Percentiles rank a stretch among this genome's conserved stretches.
phyloP scores from a whole-genome alignment of 2,888 invertebrate species.

The Lasioglossum vierecki region DNA sequence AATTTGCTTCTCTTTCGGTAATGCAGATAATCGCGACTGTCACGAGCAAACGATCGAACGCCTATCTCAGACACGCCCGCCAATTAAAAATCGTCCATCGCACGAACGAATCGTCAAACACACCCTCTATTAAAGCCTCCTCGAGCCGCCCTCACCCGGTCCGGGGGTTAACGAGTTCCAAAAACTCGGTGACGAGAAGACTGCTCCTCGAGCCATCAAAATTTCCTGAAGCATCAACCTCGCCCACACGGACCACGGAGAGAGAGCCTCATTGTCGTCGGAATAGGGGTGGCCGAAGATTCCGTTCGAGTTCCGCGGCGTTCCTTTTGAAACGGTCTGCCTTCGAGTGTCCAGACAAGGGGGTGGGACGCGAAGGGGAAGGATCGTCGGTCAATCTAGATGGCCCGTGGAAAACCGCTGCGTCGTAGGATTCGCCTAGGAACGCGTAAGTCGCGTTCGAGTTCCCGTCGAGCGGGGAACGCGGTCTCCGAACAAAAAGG shows the following conservation, averaged over 20 bases:
- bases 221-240: neutral
- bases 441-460: constrained; percentile 34
- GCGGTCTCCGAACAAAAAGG: neutral
- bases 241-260: neutral
- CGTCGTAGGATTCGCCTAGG: constrained; percentile 13
- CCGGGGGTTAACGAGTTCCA: neutral
- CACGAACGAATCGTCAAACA: neutral
- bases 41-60: neutral
- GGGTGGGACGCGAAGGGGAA: neutral
- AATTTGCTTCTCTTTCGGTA: neutral
- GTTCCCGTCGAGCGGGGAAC: constrained; percentile 17
- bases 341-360: neutral
- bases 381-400: neutral
- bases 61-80: neutral
- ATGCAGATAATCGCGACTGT: neutral
- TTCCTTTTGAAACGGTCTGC: neutral
- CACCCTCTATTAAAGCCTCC: constrained; percentile 1
- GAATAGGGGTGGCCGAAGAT: neutral
- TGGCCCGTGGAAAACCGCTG: neutral
- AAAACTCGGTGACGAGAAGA: neutral
- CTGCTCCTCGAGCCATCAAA: neutral
- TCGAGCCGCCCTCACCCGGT: neutral
- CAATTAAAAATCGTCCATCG: neutral
- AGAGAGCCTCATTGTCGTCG: neutral
- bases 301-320: neutral